Evolutionary conservation across 2,113 vertebrate species (phyloP), one percentile per base, ranked within the genome.

Genomic region (Pimephales promelas): DNA sequence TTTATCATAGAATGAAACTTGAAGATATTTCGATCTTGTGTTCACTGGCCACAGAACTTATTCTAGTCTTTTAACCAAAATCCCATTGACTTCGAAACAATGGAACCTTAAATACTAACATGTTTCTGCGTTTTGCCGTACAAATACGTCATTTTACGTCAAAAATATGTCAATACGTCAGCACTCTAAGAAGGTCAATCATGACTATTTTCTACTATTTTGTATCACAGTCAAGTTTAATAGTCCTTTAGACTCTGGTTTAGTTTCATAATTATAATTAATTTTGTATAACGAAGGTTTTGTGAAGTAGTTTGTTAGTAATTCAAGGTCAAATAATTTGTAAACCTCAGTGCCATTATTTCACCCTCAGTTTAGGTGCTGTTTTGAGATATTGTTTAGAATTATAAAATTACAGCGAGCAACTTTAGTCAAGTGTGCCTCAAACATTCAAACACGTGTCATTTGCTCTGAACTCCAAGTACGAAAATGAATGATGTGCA

Each of bases 291-390:
- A n/a, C n/a, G 66, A 40, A 43, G 10, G 47, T 28, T 74, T 59
- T 57, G 13, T 77, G 7, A 43, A 59, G 34, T 43, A 16, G 34
- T 24, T 59, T 40, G 8, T 26, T 24, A 24, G 54, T 59, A 40
- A 77, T 40, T 59, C 73, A 76, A 76, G 74, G 75, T 78, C 54
- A 43, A 34, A 40, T 78, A 3, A 43, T 78, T 43, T 59, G n/a
- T 59, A 24, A 78, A 43, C 7, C 34, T 78, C 22, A 24, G 13
- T 18, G 34, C 75, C 52, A 76, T 57, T 10, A 13, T 77, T 77
- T 36, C 6, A 54, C 2, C 54, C 9, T 57, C 22, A 24, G 34
- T 77, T n/a, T 40, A 40, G 74, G 3, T 36, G 11, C 31, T 20
- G 22, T 76, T 28, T 76, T 57, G 20, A 14, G 34, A 24, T 13